Conservation (phyloP, 1,140 invertebrate genomes). For the Papilio polytes region DNA sequence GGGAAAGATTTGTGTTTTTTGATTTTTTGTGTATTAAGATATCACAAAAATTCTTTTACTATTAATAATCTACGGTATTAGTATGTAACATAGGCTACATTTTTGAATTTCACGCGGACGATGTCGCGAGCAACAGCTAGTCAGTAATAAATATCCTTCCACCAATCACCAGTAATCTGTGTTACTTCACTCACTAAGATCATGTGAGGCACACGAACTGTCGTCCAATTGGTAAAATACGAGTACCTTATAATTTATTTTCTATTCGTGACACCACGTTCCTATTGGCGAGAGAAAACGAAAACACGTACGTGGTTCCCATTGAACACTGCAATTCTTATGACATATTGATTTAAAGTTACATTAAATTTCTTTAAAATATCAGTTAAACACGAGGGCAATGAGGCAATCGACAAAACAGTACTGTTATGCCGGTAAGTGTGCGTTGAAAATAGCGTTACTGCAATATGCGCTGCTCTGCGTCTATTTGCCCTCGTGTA, state of each 20-base stretch:
- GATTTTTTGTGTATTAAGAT: too few species aligned
- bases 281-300: constrained; percentile 3
- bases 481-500: not conserved
- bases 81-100: too few species aligned
- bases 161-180: not conserved
- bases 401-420: not conserved
- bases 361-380: not conserved
- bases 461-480: not conserved
- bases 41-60: too few species aligned
- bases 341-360: constrained; percentile 6
- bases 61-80: too few species aligned
- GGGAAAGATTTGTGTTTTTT: too few species aligned
- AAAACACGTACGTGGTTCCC: constrained; percentile 9
- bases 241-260: constrained; percentile 30
- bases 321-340: not conserved
- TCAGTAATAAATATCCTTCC: too few species aligned
- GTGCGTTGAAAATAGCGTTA: too few species aligned
- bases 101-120: too few species aligned
- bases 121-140: too few species aligned
- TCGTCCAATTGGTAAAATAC: not conserved
- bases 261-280: constrained; percentile 33
- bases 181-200: not conserved
- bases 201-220: not conserved
- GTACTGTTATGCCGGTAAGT: too few species aligned
- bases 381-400: not conserved